phyloP scores from a whole-genome alignment of 2,888 invertebrate genomes.

The Cryptocheilus praepositus region DNA sequence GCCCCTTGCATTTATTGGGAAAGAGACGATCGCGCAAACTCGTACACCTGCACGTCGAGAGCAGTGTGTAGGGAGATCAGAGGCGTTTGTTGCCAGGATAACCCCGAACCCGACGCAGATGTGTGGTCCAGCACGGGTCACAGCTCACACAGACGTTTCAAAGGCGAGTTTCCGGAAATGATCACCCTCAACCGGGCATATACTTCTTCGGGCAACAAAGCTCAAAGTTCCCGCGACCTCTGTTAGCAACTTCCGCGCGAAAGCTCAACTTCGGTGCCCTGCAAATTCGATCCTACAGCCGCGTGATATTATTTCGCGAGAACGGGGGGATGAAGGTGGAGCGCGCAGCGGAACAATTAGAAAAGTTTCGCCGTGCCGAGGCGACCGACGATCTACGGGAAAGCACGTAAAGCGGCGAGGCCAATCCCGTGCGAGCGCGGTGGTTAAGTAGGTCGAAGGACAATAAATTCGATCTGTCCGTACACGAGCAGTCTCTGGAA shows the following conservation, averaged over 20 bases:
- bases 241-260: conserved; percentile 12
- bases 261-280: not conserved
- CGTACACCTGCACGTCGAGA: no score
- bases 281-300: no score
- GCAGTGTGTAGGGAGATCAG: no score
- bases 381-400: conserved; percentile 13
- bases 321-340: conserved; percentile 10
- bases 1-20: no score
- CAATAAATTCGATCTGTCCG: conserved; percentile 62
- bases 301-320: no score
- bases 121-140: no score
- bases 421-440: conserved; percentile 18
- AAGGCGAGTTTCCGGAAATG: not conserved
- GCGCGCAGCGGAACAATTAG: conserved; percentile 61
- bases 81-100: no score
- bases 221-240: conserved; percentile 1
- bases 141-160: no score
- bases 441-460: conserved; percentile 64
- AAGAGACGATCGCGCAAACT: no score
- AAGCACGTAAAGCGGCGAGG: conserved; percentile 9
- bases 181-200: no score
- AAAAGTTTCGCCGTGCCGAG: conserved; percentile 53
- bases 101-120: no score
- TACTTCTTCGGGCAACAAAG: no score
- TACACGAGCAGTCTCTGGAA: conserved; percentile 37